Evolutionary conservation across 2,797 vertebrate species (phyloP).

Genomic region (Strix occidentalis): DNA sequence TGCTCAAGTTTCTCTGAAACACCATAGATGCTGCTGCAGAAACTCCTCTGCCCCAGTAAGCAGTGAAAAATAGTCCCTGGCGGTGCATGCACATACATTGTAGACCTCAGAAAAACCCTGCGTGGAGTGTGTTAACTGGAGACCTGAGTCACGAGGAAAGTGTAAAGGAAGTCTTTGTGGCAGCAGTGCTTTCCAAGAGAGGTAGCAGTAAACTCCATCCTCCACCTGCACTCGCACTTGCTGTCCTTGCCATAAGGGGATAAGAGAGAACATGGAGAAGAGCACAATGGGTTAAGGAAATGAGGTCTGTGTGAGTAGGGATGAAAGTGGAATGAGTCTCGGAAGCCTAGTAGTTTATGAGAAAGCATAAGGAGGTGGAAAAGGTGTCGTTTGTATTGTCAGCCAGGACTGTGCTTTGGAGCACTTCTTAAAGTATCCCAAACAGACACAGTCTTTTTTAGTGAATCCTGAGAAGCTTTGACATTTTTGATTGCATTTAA

Average conservation of each 20-base stretch:
- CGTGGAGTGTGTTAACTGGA: neutral
- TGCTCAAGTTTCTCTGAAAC: neutral
- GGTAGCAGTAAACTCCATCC: neutral
- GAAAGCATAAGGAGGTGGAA: neutral
- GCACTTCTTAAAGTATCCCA: neutral
- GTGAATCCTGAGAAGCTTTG: neutral
- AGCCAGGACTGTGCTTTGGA: neutral
- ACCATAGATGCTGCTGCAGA: neutral
- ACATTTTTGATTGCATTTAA: neutral
- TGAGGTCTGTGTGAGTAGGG: neutral
- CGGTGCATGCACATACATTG: rapidly evolving
- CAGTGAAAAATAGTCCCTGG: neutral
- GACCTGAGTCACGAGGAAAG: neutral
- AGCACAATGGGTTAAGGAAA: neutral
- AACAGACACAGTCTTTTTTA: neutral
- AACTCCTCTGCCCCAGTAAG: neutral
- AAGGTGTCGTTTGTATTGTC: neutral
- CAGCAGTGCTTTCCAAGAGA: neutral
- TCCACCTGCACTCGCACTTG: neutral
- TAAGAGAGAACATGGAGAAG: neutral
- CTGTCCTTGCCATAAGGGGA: neutral
- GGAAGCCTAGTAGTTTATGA: neutral
- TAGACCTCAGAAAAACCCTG: neutral
- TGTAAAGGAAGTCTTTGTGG: neutral
- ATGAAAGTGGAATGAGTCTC: neutral